Conservation (phyloP, 2,113 vertebrate species). For the Eubucco bourcierii region DNA sequence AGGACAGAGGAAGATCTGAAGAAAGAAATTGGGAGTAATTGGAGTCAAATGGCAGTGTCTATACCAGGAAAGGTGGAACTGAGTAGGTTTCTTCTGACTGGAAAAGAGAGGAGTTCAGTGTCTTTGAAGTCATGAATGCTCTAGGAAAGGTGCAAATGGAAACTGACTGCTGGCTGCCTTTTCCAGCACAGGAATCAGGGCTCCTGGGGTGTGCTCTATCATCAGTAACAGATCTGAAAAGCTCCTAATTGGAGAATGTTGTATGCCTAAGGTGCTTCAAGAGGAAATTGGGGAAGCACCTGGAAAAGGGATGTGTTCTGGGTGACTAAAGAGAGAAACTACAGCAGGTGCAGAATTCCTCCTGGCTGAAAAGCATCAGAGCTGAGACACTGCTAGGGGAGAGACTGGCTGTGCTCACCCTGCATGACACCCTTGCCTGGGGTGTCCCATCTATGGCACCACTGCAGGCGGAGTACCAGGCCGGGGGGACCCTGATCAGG, state of each 20-base stretch:
- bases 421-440: accelerated
- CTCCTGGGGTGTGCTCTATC: background rate
- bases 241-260: background rate
- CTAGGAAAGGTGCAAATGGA: background rate
- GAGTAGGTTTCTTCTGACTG: background rate
- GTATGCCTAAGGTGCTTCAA: background rate
- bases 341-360: background rate
- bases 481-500: background rate
- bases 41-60: background rate
- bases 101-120: background rate
- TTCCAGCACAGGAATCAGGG: background rate
- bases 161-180: background rate
- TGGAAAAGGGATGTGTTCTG: background rate
- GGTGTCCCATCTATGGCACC: accelerated
- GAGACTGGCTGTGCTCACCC: background rate
- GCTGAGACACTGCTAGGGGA: background rate
- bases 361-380: background rate
- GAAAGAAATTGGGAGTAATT: background rate
- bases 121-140: background rate
- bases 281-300: background rate
- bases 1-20: background rate
- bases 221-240: background rate
- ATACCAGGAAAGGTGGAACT: background rate
- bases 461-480: background rate
- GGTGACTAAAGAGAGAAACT: background rate